phyloP scores from a whole-genome alignment of 2,888 invertebrate species.

The Heliconius charithonia region DNA sequence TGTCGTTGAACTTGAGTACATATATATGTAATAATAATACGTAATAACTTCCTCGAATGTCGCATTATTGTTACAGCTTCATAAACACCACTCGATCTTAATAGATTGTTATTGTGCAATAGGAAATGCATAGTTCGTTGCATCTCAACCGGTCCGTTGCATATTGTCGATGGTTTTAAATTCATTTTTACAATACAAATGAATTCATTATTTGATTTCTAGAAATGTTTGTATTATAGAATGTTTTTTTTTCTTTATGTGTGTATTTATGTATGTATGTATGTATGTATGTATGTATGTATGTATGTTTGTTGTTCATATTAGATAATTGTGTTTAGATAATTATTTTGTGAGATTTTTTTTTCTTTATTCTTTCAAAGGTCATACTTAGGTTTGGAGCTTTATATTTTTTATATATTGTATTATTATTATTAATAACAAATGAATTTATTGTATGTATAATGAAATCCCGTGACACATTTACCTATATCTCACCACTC shows the following conservation, averaged over 20 bases:
- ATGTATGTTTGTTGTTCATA: not conserved
- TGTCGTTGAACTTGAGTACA: constrained; percentile 3
- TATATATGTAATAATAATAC: not conserved
- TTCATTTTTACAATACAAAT: constrained; percentile 10
- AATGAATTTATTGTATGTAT: too few relatives aligned
- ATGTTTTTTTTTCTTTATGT: not conserved
- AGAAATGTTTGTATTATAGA: not conserved
- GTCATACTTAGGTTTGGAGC: too few relatives aligned
- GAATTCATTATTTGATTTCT: not conserved
- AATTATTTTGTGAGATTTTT: too few relatives aligned
- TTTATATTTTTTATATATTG: too few relatives aligned
- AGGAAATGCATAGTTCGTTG: constrained; percentile 49
- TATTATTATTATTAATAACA: too few relatives aligned
- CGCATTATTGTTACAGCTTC: constrained; percentile 29
- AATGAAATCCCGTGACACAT: too few relatives aligned
- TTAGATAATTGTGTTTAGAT: not conserved
- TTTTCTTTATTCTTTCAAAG: too few relatives aligned
- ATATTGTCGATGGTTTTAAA: constrained; percentile 37
- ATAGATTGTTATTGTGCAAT: constrained; percentile 47
- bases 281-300: too few relatives aligned
- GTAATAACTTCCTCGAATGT: constrained; percentile 33
- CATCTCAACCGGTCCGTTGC: constrained; percentile 49
- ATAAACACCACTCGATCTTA: constrained; percentile 36
- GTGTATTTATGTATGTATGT: not conserved
- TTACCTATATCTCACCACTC: too few relatives aligned